Evolutionary conservation across 2,113 vertebrate genomes (phyloP).

Genomic region (Ictidomys tridecemlineatus): DNA sequence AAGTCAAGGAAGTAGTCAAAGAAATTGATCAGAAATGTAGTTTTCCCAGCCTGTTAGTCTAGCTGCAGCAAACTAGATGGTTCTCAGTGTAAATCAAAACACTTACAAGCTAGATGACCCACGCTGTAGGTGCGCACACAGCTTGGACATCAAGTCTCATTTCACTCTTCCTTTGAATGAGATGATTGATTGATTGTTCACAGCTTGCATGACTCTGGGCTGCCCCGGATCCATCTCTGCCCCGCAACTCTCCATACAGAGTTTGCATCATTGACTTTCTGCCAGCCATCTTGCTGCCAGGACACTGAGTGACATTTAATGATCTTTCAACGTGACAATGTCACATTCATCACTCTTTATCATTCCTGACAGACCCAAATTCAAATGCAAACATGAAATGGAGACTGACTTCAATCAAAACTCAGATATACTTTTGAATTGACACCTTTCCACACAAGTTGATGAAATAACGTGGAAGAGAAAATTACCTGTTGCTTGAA

Average conservation of each 20-base stretch:
- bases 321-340: conserved; percentile 92
- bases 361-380: conserved; percentile 89
- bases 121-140: conserved; percentile 59
- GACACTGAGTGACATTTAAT: conserved; percentile 94
- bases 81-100: conserved; percentile 82
- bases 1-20: conserved; percentile 70
- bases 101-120: conserved; percentile 75
- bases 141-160: conserved; percentile 81
- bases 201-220: conserved; percentile 82
- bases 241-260: conserved; percentile 78
- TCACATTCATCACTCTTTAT: conserved; percentile 92
- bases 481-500: conserved; percentile 74
- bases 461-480: conserved; percentile 66
- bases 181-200: conserved; percentile 88
- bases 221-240: conserved; percentile 82
- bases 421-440: conserved; percentile 80
- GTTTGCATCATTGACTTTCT: conserved; percentile 93
- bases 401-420: conserved; percentile 84
- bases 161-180: conserved; percentile 83
- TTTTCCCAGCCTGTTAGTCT: conserved; percentile 72
- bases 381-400: conserved; percentile 87
- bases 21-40: conserved; percentile 70
- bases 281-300: conserved; percentile 91
- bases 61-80: conserved; percentile 62
- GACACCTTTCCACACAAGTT: conserved; percentile 70